Conservation (phyloP, 2,888 invertebrate species). For the Idaea aversata region DNA sequence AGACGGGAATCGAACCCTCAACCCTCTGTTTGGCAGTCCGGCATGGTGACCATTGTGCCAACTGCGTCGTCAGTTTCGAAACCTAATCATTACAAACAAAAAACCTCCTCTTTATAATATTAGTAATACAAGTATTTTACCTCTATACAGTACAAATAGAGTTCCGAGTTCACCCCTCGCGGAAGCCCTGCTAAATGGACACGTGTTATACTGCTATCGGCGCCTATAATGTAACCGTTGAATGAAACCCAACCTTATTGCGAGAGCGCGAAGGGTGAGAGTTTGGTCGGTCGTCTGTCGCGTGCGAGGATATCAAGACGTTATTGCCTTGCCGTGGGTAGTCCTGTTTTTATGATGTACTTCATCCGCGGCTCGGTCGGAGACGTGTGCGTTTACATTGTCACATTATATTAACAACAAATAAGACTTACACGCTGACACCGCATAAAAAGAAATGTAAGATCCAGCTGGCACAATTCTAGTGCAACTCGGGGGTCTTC, state of each 20-base stretch:
- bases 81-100: too few species aligned
- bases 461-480: too few species aligned
- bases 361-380: slow-evolving; percentile 68
- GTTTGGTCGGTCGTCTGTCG: slow-evolving; percentile 26
- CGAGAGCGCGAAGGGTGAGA: neutral
- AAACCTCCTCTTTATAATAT: too few species aligned
- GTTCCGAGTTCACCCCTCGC: slow-evolving; percentile 3
- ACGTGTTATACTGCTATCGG: slow-evolving; percentile 11
- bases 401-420: slow-evolving; percentile 23
- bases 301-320: slow-evolving; percentile 63
- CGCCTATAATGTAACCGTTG: neutral
- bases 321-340: slow-evolving; percentile 60
- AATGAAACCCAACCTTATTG: neutral
- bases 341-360: slow-evolving; percentile 69
- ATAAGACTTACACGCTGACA: slow-evolving; percentile 5
- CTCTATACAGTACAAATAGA: slow-evolving; percentile 10
- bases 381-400: slow-evolving; percentile 36
- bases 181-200: slow-evolving; percentile 18
- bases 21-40: too few species aligned
- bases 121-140: neutral
- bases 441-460: too few species aligned
- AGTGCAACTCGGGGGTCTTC: too few species aligned
- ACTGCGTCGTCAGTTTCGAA: too few species aligned
- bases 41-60: too few species aligned
- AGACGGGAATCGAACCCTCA: too few species aligned